These are phyloP conservation scores for Amblyteles armatorius DNA, from an alignment of 2,888 invertebrate species.

Conservation along the genomic window DNA sequence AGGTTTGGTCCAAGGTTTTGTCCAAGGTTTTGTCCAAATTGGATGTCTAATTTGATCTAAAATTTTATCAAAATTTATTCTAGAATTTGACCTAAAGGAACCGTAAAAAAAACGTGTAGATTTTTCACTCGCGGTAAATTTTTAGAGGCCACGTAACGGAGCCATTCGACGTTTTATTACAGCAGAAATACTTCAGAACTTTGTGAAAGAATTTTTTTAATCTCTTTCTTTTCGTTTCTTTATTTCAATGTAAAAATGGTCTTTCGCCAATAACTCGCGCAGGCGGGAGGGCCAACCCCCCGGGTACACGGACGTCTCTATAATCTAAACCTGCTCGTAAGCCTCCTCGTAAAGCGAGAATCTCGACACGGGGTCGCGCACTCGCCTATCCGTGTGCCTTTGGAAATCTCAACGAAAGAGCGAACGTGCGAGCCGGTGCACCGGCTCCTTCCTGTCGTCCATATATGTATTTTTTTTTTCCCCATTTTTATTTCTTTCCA, in stretches of 20 bases:
- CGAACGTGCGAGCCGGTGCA: conserved; percentile 54
- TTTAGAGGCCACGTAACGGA: neutral
- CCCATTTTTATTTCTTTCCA: conserved; percentile 10
- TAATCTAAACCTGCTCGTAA: conserved; percentile 72
- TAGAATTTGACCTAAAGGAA: no score
- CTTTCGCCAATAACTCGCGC: conserved; percentile 68
- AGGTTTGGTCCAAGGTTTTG: no score
- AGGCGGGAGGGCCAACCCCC: conserved; percentile 66
- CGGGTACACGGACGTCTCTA: conserved; percentile 73
- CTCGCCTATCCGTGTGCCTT: conserved; percentile 63
- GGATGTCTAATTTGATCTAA: no score
- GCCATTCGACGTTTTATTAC: conserved; percentile 1
- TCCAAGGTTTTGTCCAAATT: no score
- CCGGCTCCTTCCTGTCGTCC: conserved; percentile 8
- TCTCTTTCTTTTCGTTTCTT: neutral
- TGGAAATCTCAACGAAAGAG: conserved; percentile 60
- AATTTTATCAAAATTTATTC: no score
- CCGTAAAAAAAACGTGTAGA: no score
- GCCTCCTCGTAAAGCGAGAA: conserved; percentile 71
- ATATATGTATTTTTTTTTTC: neutral
- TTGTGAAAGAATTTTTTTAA: conserved; percentile 7
- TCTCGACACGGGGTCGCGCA: conserved; percentile 68
- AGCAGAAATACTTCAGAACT: conserved; percentile 9
- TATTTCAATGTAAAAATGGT: conserved; percentile 57
- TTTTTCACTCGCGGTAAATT: no score